These are phyloP conservation scores for Chromoteleia sp. DNA, from an alignment of 2,888 invertebrate genomes.

Conservation along the genomic window DNA sequence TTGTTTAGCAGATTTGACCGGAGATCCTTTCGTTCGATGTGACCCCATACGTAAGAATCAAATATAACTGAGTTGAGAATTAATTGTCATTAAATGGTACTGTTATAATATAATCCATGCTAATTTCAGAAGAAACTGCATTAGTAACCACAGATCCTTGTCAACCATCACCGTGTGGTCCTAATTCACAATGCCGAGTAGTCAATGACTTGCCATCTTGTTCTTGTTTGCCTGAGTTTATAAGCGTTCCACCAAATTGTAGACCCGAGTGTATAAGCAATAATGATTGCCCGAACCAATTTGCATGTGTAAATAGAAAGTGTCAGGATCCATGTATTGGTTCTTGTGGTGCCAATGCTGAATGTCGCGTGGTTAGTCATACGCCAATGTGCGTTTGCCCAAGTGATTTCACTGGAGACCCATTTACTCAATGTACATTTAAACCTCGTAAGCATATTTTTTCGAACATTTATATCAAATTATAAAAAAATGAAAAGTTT, in stretches of 20 bases:
- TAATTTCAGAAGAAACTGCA: conserved; percentile 73
- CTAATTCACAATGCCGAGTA: conserved; percentile 88
- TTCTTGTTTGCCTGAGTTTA: conserved; percentile 88
- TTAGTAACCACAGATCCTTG: conserved; percentile 87
- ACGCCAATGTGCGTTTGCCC: conserved; percentile 89
- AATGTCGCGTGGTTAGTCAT: conserved; percentile 91
- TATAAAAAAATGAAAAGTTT: no score
- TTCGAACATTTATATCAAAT: no score
- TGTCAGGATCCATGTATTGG: conserved; percentile 90
- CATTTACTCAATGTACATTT: conserved; percentile 86
- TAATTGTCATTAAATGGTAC: not conserved
- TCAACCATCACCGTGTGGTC: conserved; percentile 89
- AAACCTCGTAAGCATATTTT: conserved; percentile 82
- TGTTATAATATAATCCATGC: conserved; percentile 53
- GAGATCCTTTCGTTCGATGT: conserved; percentile 90
- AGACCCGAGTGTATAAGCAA: conserved; percentile 89
- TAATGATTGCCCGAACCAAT: conserved; percentile 87
- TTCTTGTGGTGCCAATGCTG: conserved; percentile 89
- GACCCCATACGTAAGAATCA: conserved; percentile 80
- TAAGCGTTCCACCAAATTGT: conserved; percentile 88
- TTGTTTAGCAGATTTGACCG: conserved; percentile 89
- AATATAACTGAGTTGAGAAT: not conserved
- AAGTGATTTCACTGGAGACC: conserved; percentile 89
- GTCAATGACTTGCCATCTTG: conserved; percentile 88
- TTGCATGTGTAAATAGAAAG: conserved; percentile 89